phyloP scores from a whole-genome alignment of 2,797 vertebrate species.

The Chiloscyllium punctatum region DNA sequence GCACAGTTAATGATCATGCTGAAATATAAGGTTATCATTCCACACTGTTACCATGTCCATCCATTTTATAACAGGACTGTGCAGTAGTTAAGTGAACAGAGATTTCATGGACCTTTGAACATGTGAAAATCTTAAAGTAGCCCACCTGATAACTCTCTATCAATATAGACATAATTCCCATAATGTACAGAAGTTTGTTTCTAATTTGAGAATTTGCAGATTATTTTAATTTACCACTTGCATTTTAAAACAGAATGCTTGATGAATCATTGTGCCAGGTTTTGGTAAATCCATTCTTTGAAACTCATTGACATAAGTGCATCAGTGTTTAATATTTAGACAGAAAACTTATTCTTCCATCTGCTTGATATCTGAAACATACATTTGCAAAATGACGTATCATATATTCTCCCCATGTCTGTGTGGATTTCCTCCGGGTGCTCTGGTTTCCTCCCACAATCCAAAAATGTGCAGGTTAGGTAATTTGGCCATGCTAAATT shows the following conservation, averaged over 20 bases:
- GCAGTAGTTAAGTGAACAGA: neutral
- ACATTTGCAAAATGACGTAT: neutral
- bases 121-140: neutral
- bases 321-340: neutral
- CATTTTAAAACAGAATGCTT: neutral
- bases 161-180: neutral
- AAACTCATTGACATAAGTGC: neutral
- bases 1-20: neutral
- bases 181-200: neutral
- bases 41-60: neutral
- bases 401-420: too few relatives aligned
- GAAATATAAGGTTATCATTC: neutral
- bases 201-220: neutral
- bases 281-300: neutral
- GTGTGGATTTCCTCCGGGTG: too few relatives aligned
- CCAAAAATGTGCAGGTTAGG: too few relatives aligned
- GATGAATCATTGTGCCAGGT: neutral
- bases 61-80: neutral
- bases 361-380: neutral
- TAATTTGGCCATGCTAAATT: too few relatives aligned
- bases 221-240: neutral
- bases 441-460: too few relatives aligned
- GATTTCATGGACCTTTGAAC: neutral
- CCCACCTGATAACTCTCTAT: neutral
- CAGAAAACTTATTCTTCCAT: constrained; percentile 19